phyloP scores from a whole-genome alignment of 1,140 invertebrate genomes.

The Olivierus martensii region DNA sequence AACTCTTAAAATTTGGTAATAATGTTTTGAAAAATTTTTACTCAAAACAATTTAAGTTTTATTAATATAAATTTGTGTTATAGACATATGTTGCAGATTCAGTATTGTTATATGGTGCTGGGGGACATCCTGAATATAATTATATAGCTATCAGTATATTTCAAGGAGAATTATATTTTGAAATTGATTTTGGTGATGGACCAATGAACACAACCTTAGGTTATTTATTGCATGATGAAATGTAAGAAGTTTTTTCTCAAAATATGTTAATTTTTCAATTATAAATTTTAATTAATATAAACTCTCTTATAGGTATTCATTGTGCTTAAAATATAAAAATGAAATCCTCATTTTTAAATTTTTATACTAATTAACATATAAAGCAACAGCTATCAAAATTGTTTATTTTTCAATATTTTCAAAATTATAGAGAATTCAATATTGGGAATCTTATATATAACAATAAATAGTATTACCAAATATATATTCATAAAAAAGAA shows the following conservation, averaged over 20 bases:
- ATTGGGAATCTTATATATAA: no score
- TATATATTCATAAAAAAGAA: no score
- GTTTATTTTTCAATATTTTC: no score
- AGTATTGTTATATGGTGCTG: conserved; percentile 70
- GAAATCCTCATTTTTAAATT: no score
- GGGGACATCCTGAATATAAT: conserved; percentile 62
- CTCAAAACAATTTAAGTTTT: not conserved
- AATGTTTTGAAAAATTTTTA: not conserved
- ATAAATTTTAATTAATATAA: no score
- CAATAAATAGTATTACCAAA: no score
- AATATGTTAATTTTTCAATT: no score
- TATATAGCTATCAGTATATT: conserved; percentile 67
- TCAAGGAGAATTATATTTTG: conserved; percentile 57
- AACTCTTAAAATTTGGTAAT: not conserved
- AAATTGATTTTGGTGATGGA: conserved; percentile 69
- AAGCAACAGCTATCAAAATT: no score
- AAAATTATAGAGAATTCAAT: no score
- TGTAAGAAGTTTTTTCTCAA: conserved; percentile 22
- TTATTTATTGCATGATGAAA: conserved; percentile 25
- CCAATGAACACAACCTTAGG: conserved; percentile 30
- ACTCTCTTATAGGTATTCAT: no score
- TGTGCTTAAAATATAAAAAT: no score
- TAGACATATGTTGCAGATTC: conserved; percentile 73
- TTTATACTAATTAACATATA: no score
- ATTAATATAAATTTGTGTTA: conserved; percentile 18